phyloP scores from a whole-genome alignment of 2,113 vertebrate genomes.

The Ciconia boyciana region DNA sequence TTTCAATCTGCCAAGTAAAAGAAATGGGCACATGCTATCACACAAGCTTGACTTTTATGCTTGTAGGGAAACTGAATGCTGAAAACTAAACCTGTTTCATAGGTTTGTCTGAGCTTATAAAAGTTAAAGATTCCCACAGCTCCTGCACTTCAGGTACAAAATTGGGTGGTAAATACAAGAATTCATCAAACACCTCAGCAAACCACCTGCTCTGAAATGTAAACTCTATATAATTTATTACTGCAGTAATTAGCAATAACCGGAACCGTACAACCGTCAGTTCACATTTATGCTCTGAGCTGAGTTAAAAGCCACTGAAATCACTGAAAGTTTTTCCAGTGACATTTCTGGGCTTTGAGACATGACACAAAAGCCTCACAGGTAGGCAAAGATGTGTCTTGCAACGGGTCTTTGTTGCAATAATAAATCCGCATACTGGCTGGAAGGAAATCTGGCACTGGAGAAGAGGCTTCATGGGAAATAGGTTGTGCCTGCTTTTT shows the following conservation, averaged over 20 bases:
- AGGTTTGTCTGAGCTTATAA: background rate
- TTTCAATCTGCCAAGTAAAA: background rate
- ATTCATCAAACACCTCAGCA: background rate
- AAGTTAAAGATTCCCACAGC: background rate
- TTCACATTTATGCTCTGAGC: background rate
- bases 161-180: background rate
- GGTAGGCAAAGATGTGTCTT: background rate
- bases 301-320: background rate
- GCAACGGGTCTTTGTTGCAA: fast-evolving
- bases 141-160: background rate
- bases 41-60: background rate
- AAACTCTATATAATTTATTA: background rate
- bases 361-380: background rate
- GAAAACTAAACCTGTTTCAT: background rate
- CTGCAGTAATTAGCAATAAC: background rate
- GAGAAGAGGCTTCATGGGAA: background rate
- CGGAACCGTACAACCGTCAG: background rate
- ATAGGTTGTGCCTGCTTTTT: background rate
- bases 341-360: background rate
- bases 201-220: background rate
- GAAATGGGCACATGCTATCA: background rate
- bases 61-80: background rate
- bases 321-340: background rate
- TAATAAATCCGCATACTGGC: background rate
- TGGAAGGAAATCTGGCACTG: background rate